These are phyloP conservation scores for Silurus glanis DNA, from an alignment of 2,113 vertebrate genomes.

Conservation along the genomic window DNA sequence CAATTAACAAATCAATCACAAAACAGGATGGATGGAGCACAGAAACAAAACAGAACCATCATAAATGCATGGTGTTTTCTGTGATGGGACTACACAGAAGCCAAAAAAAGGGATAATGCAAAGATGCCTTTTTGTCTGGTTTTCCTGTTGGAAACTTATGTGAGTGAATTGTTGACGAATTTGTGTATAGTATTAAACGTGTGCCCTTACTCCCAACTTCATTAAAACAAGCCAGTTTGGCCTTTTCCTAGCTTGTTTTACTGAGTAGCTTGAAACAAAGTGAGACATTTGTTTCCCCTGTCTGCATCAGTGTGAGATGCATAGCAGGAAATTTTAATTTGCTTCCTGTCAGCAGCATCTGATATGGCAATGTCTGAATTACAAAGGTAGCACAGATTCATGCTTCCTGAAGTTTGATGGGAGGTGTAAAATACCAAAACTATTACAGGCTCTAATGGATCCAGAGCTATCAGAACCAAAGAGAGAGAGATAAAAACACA, in stretches of 20 bases:
- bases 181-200: not conserved
- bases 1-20: not conserved
- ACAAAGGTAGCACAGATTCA: slow-evolving; percentile 27
- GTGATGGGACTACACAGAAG: not conserved
- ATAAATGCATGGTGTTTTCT: not conserved
- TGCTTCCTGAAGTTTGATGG: slow-evolving; percentile 41
- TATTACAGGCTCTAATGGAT: slow-evolving; percentile 27
- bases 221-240: not conserved
- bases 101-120: not conserved
- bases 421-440: slow-evolving; percentile 43
- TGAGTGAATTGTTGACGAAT: not conserved
- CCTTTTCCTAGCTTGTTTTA: slow-evolving; percentile 24
- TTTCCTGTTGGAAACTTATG: not conserved
- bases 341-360: slow-evolving; percentile 44
- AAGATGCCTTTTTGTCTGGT: not conserved
- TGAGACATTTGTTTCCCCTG: slow-evolving; percentile 37
- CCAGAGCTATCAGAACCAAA: slow-evolving; percentile 18
- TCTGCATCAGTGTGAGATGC: slow-evolving; percentile 17
- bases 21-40: no score
- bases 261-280: slow-evolving; percentile 23
- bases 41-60: no score
- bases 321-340: slow-evolving; percentile 47
- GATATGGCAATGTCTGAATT: slow-evolving; percentile 35
- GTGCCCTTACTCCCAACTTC: not conserved
- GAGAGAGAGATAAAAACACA: slow-evolving; percentile 36